Percentiles rank a stretch among this genome's conserved stretches.
phyloP scores from a whole-genome alignment of 2,888 invertebrate genomes.

The Cantharis lateralis region DNA sequence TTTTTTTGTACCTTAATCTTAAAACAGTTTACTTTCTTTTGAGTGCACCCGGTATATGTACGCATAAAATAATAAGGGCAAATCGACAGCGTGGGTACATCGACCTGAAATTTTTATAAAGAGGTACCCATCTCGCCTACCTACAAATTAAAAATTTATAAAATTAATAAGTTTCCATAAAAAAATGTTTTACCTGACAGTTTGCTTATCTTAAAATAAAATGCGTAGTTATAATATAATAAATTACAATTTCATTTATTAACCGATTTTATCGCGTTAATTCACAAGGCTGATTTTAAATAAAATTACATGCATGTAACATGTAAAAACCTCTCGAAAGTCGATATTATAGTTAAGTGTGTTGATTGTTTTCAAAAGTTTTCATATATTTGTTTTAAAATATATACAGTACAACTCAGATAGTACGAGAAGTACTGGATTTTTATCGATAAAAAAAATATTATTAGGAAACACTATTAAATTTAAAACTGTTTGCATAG shows the following conservation, averaged over 20 bases:
- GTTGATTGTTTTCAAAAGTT: no score
- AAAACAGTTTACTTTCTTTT: no score
- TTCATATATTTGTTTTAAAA: no score
- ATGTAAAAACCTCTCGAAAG: background rate
- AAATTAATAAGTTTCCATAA: background rate
- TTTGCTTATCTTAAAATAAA: background rate
- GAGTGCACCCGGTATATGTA: no score
- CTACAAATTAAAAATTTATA: background rate
- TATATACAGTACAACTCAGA: no score
- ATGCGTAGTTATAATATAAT: background rate
- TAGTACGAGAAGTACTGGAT: no score
- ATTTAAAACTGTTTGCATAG: background rate
- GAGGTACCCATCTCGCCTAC: background rate
- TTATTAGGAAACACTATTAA: background rate
- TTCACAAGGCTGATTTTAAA: background rate
- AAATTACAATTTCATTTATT: background rate
- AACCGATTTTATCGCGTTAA: background rate
- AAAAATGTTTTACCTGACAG: background rate
- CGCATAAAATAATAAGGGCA: background rate
- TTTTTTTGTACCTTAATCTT: no score
- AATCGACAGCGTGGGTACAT: background rate
- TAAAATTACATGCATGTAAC: background rate
- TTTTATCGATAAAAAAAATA: no score
- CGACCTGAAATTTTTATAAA: background rate
- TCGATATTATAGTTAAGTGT: background rate